Percentiles rank a stretch among this genome's conserved stretches.
phyloP scores from a whole-genome alignment of 2,113 vertebrate species.

The Silurus asotus region DNA sequence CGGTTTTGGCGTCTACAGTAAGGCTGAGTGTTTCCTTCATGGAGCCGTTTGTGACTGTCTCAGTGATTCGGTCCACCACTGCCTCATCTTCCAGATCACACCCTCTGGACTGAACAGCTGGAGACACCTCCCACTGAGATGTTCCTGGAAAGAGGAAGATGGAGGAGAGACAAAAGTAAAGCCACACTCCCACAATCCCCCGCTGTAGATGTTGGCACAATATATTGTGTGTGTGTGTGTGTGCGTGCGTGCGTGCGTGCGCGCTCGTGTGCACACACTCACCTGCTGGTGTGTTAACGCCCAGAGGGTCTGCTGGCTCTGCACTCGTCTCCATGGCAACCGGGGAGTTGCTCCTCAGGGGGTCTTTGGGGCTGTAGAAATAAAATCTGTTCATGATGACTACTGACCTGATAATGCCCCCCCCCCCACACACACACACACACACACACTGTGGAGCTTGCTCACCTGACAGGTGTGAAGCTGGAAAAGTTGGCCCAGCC shows the following conservation, averaged over 20 bases:
- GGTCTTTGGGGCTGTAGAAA: constrained; percentile 84
- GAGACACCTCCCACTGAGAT: constrained; percentile 66
- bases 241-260: neutral
- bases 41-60: constrained; percentile 97
- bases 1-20: constrained; percentile 98
- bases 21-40: constrained; percentile 99
- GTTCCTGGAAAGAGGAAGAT: constrained; percentile 51
- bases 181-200: neutral
- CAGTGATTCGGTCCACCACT: constrained; percentile 89
- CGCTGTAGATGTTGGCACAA: no score
- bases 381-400: constrained; percentile 27
- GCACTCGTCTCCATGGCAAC: constrained; percentile 96
- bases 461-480: constrained; percentile 85
- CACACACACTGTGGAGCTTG: no score
- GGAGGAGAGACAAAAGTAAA: neutral
- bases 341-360: constrained; percentile 90
- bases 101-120: constrained; percentile 66
- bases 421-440: no score
- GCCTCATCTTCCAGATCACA: constrained; percentile 81
- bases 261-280: constrained; percentile 49
- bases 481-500: constrained; percentile 94
- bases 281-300: constrained; percentile 81
- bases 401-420: no score
- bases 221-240: neutral
- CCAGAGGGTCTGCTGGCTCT: constrained; percentile 84